Conservation (phyloP, 2,113 vertebrate genomes). For the Felis chaus region DNA sequence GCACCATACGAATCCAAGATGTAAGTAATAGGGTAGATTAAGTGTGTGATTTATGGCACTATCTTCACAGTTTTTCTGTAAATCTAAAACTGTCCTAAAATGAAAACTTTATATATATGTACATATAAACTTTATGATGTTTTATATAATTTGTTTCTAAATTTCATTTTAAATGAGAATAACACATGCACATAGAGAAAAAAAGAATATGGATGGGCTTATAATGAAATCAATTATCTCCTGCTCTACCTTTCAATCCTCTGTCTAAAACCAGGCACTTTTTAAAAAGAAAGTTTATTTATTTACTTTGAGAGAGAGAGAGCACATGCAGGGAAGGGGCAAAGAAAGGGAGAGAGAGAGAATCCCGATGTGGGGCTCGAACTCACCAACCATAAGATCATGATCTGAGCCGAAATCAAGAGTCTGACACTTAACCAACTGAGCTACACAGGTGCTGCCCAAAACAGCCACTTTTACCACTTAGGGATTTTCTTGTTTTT, state of each 20-base stretch:
- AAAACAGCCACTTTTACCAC: not conserved
- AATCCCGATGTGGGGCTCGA: too few relatives aligned
- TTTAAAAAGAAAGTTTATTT: too few relatives aligned
- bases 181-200: not conserved
- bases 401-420: too few relatives aligned
- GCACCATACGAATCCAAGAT: not conserved
- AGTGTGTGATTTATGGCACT: not conserved
- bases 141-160: not conserved
- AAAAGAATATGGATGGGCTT: not conserved
- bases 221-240: not conserved
- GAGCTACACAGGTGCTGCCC: too few relatives aligned
- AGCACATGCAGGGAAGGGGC: too few relatives aligned
- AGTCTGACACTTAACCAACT: too few relatives aligned
- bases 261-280: not conserved
- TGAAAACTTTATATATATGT: not conserved
- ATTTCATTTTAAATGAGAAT: not conserved
- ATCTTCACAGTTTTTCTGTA: not conserved
- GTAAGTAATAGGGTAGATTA: not conserved
- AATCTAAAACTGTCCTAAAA: conserved; percentile 1
- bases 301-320: too few relatives aligned
- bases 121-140: not conserved
- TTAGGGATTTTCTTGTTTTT: not conserved
- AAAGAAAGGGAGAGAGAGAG: too few relatives aligned
- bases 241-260: not conserved
- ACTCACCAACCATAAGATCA: too few relatives aligned